A percentile compares a stretch with the other conserved stretches of the same genome.
phyloP scores from a whole-genome alignment of 2,113 vertebrate genomes.

The Nansenia antarctica region DNA sequence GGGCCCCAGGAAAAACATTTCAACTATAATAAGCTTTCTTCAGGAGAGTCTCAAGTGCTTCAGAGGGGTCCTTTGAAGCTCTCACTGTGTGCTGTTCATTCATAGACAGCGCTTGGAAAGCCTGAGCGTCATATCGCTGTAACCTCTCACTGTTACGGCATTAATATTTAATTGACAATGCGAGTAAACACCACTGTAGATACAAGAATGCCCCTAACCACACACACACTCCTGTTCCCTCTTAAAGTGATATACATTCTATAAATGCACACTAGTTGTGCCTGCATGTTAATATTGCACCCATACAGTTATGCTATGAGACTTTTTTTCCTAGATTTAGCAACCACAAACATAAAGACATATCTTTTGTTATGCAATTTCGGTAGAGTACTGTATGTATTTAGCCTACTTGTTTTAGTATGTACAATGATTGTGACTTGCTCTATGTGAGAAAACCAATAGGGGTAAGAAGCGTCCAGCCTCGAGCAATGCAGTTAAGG shows the following conservation, averaged over 20 bases:
- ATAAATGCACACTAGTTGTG: constrained; percentile 42
- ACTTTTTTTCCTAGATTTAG: too few species aligned
- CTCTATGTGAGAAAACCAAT: neutral
- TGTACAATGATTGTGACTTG: constrained; percentile 8
- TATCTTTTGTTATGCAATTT: constrained; percentile 9
- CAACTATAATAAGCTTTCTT: constrained; percentile 75
- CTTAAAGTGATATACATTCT: constrained; percentile 48
- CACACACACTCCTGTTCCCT: constrained; percentile 56
- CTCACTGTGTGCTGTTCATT: constrained; percentile 68
- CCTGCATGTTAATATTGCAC: constrained; percentile 45
- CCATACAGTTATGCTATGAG: neutral
- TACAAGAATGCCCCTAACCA: constrained; percentile 69
- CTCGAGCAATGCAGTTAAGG: constrained; percentile 8
- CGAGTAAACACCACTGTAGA: constrained; percentile 75
- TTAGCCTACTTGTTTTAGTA: neutral
- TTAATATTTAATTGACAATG: constrained; percentile 74
- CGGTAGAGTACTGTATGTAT: neutral
- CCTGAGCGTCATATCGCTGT: constrained; percentile 64
- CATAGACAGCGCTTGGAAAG: constrained; percentile 70
- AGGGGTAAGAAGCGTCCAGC: constrained; percentile 1
- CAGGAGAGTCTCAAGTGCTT: constrained; percentile 63
- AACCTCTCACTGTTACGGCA: constrained; percentile 71
- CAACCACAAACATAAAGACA: neutral
- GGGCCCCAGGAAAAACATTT: constrained; percentile 71
- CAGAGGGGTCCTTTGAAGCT: constrained; percentile 71